Evolutionary conservation across 92 coral and sea anemone genomes (phyloP).

Genomic region (Epizoanthus illoricatus): DNA sequence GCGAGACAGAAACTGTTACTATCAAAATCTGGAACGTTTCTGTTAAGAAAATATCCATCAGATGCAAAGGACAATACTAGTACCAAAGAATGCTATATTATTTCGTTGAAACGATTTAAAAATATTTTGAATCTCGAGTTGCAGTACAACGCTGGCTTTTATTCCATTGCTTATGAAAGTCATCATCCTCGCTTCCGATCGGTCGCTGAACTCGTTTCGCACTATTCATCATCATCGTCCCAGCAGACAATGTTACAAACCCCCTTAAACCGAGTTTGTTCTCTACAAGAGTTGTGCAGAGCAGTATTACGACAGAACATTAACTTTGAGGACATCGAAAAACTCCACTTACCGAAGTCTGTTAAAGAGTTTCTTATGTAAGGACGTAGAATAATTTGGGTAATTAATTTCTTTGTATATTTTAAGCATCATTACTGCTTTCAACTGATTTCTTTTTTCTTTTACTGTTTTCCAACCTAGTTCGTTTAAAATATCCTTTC

Average conservation of each 20-base stretch:
- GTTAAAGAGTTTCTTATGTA: neutral
- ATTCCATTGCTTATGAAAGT: neutral
- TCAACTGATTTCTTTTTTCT: neutral
- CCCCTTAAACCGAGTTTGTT: slow-evolving; percentile 7
- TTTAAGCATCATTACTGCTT: neutral
- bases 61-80: neutral
- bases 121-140: slow-evolving; percentile 6
- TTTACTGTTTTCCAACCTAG: neutral
- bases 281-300: slow-evolving; percentile 20
- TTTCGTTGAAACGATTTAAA: slow-evolving; percentile 22
- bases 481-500: neutral
- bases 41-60: neutral
- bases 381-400: too few relatives aligned
- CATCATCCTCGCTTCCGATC: slow-evolving; percentile 29
- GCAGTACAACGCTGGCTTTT: neutral
- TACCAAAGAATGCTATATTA: neutral
- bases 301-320: neutral
- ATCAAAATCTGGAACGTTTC: slow-evolving; percentile 7
- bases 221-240: neutral
- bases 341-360: slow-evolving; percentile 7
- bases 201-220: neutral
- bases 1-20: neutral
- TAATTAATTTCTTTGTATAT: neutral
- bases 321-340: neutral
- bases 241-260: slow-evolving; percentile 13